A percentile compares a stretch with the other conserved stretches of the same genome.
Conservation (phyloP, 2,888 invertebrate genomes). For the Drosophila tripunctata region DNA sequence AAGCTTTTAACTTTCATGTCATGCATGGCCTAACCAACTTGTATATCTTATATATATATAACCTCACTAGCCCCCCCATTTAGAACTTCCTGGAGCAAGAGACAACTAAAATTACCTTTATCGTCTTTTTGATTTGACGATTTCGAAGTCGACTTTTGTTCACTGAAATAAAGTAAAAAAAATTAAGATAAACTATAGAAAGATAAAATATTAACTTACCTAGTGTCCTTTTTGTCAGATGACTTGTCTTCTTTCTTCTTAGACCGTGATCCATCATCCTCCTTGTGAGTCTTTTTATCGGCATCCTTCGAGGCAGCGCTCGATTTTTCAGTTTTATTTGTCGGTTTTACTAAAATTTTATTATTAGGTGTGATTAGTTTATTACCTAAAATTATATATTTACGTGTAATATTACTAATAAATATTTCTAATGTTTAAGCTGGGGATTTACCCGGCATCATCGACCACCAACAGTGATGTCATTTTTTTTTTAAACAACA, state of each 20-base stretch:
- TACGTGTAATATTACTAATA: no score
- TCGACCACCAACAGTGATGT: no score
- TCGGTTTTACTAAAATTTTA: constrained; percentile 59
- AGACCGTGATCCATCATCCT: constrained; percentile 61
- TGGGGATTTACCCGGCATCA: no score
- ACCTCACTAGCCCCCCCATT: constrained; percentile 49
- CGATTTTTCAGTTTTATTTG: constrained; percentile 55
- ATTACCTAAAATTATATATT: no score
- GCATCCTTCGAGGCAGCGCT: constrained; percentile 57
- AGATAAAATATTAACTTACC: constrained; percentile 82
- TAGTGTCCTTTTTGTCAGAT: constrained; percentile 85
- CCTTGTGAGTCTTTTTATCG: constrained; percentile 74
- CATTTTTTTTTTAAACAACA: no score
- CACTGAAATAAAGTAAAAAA: constrained; percentile 50
- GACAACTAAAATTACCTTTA: constrained; percentile 83
- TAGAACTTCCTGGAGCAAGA: constrained; percentile 47
- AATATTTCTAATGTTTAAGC: no score
- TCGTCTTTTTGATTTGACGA: constrained; percentile 82
- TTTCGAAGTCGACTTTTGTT: constrained; percentile 76
- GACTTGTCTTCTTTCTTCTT: constrained; percentile 84
- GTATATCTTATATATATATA: constrained; percentile 43
- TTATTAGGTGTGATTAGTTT: neutral
- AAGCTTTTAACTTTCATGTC: constrained; percentile 39
- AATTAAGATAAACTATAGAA: constrained; percentile 4
- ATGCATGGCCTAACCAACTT: constrained; percentile 47